Evolutionary conservation across 92 coral and sea anemone species (phyloP).

Genomic region (Epizoanthus fatuus): DNA sequence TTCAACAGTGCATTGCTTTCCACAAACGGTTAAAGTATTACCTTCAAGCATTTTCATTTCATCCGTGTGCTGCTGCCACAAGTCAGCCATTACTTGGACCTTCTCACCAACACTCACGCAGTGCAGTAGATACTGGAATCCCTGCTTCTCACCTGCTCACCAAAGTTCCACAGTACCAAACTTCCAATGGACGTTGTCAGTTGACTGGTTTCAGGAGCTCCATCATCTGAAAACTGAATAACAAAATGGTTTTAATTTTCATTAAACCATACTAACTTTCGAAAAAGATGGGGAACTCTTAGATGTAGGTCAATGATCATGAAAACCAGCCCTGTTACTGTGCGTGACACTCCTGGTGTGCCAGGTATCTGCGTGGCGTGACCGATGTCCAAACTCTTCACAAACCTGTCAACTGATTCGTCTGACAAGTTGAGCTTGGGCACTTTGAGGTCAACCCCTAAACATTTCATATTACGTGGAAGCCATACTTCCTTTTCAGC

Average conservation of each 20-base stretch:
- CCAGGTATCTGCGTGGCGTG: constrained; percentile 54
- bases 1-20: constrained; percentile 30
- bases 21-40: constrained; percentile 27
- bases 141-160: constrained; percentile 61
- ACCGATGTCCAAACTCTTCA: constrained; percentile 59
- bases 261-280: constrained; percentile 62
- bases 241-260: constrained; percentile 68
- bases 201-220: constrained; percentile 68
- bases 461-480: constrained; percentile 59
- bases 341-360: constrained; percentile 58
- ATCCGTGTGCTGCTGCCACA: constrained; percentile 72
- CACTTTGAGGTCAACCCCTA: constrained; percentile 39
- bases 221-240: constrained; percentile 68
- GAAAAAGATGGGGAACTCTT: constrained; percentile 49
- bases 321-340: constrained; percentile 58
- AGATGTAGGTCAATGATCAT: constrained; percentile 66
- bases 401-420: constrained; percentile 53
- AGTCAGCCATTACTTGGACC: constrained; percentile 41
- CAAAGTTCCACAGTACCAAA: constrained; percentile 67
- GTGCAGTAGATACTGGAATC: constrained; percentile 69
- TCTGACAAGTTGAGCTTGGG: constrained; percentile 28
- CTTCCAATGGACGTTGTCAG: constrained; percentile 64
- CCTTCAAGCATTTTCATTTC: constrained; percentile 58
- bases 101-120: constrained; percentile 69
- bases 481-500: constrained; percentile 59